Conservation (phyloP, 1,140 invertebrate species). For the Babylonia areolata region DNA sequence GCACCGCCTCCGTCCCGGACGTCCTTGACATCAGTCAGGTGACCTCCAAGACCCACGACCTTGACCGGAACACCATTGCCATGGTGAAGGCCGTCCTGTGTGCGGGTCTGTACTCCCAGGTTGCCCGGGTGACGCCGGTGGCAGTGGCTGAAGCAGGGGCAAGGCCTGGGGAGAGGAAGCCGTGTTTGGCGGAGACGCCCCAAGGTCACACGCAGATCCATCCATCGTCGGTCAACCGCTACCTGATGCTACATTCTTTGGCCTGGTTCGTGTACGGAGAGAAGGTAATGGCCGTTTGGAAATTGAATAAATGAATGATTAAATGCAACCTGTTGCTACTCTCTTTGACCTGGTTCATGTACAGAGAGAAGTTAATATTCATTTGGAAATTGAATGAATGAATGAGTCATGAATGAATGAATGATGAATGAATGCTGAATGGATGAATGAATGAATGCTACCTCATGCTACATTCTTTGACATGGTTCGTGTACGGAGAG, state of each 20-base stretch:
- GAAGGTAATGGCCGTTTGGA: conserved; percentile 61
- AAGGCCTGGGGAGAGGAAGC: conserved; percentile 51
- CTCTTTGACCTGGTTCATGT: no score
- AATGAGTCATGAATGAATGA: no score
- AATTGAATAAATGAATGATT: no score
- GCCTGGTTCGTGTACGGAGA: conserved; percentile 71
- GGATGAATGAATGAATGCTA: no score
- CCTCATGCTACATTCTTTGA: conserved; percentile 54
- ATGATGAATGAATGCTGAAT: no score
- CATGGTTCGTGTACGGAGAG: conserved; percentile 70
- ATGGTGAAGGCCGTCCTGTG: conserved; percentile 71
- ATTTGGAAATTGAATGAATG: no score
- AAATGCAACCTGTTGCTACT: no score
- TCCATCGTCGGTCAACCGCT: conserved; percentile 71
- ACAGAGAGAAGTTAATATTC: no score
- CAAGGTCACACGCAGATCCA: conserved; percentile 67
- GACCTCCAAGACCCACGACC: conserved; percentile 34
- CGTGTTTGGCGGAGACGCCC: conserved; percentile 65
- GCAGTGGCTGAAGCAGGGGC: conserved; percentile 53
- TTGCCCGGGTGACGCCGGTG: conserved; percentile 62
- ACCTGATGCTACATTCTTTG: conserved; percentile 51
- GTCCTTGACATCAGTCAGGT: conserved; percentile 59
- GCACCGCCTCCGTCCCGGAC: conserved; percentile 36
- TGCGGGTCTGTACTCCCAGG: conserved; percentile 73
- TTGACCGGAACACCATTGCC: conserved; percentile 56